Percentiles rank a stretch among this genome's conserved stretches.
Evolutionary conservation across 2,888 invertebrate genomes (phyloP).

Genomic region (Ochlodes sylvanus): DNA sequence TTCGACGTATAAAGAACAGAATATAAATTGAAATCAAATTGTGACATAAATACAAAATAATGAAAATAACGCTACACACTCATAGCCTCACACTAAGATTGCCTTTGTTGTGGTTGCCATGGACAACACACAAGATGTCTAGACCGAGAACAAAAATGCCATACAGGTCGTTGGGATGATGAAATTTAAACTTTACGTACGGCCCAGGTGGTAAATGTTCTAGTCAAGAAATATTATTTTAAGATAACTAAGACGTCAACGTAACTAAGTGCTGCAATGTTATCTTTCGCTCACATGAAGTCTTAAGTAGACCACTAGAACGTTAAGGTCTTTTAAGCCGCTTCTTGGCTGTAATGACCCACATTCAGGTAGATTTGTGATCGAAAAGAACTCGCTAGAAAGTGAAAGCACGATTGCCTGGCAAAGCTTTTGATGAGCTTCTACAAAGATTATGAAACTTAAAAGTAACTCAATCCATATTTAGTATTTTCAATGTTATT

Average conservation of each 20-base stretch:
- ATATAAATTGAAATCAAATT: too few relatives aligned
- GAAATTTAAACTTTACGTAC: background rate
- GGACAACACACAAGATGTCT: too few relatives aligned
- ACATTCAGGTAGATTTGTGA: slow-evolving; percentile 35
- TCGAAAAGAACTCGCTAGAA: slow-evolving; percentile 21
- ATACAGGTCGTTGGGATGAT: too few relatives aligned
- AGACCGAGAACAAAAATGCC: too few relatives aligned
- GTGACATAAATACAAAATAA: too few relatives aligned
- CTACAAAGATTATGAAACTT: background rate
- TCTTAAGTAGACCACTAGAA: slow-evolving; percentile 25
- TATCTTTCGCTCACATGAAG: slow-evolving; percentile 19
- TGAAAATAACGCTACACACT: too few relatives aligned
- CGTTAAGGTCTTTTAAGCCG: slow-evolving; percentile 24
- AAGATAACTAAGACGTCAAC: slow-evolving; percentile 4
- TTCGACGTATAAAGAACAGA: too few relatives aligned
- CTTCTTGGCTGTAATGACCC: slow-evolving; percentile 32
- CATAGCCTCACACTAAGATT: too few relatives aligned
- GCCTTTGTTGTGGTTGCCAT: too few relatives aligned
- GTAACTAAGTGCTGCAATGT: slow-evolving; percentile 26
- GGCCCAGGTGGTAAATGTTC: background rate
- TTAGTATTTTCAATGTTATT: too few relatives aligned
- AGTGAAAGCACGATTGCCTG: slow-evolving; percentile 16
- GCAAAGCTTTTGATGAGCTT: background rate
- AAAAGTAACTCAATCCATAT: too few relatives aligned
- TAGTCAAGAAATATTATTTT: too few relatives aligned